Conservation (phyloP, 1,140 invertebrate genomes). For the Aphidius gifuensis region DNA sequence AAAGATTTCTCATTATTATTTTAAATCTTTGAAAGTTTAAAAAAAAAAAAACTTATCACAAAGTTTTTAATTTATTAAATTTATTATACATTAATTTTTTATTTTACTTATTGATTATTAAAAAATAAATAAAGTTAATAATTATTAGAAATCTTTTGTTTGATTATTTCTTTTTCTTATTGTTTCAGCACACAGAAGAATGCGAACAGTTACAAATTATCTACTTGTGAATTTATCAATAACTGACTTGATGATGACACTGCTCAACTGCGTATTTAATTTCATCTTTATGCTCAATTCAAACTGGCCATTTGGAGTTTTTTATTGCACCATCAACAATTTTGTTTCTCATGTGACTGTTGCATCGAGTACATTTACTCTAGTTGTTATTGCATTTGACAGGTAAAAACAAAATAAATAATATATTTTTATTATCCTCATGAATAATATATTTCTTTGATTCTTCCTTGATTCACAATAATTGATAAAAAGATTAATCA, state of each 20-base stretch:
- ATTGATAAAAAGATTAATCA: no score
- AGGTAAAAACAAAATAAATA: constrained; percentile 61
- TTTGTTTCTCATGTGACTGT: constrained; percentile 88
- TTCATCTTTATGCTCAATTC: constrained; percentile 79
- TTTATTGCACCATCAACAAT: constrained; percentile 84
- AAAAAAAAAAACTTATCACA: no score
- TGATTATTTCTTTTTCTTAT: not conserved
- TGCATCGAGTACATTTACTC: constrained; percentile 85
- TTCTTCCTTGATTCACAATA: no score
- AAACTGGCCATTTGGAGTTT: constrained; percentile 85
- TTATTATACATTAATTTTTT: no score
- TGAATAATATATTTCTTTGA: no score
- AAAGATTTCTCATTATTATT: no score
- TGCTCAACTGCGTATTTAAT: constrained; percentile 87
- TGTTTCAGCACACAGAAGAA: constrained; percentile 68
- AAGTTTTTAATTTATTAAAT: no score
- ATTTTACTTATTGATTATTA: no score
- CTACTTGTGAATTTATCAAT: constrained; percentile 87
- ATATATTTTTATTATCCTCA: no score
- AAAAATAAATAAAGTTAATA: no score
- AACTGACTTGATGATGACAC: constrained; percentile 86
- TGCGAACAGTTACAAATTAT: constrained; percentile 92
- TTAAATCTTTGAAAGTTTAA: no score
- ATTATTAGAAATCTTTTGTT: no score
- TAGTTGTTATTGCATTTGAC: constrained; percentile 79